phyloP scores from a whole-genome alignment of 2,797 vertebrate species.

The Triplophysa yarkandensis region DNA sequence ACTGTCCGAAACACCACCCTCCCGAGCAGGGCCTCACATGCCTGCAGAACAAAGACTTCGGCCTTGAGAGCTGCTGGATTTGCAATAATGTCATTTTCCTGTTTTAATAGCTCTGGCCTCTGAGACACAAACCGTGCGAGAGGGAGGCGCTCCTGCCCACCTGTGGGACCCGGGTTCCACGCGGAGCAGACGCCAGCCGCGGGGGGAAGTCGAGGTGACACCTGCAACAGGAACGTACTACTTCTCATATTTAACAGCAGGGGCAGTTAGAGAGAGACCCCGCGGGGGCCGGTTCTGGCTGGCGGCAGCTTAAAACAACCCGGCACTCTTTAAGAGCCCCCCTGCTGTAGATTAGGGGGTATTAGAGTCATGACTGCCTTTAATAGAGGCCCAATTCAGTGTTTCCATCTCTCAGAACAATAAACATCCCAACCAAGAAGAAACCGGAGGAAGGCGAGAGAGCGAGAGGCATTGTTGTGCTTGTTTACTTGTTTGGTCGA shows the following conservation, averaged over 20 bases:
- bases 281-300: conserved; percentile 27
- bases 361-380: conserved; percentile 59
- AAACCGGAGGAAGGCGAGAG: conserved; percentile 25
- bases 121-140: conserved; percentile 26
- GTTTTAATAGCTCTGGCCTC: conserved; percentile 39
- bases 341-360: conserved; percentile 61
- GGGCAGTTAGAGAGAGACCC: conserved; percentile 49
- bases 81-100: conserved; percentile 45
- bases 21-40: conserved; percentile 14
- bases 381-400: conserved; percentile 59
- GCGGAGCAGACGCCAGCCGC: not conserved
- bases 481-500: conserved; percentile 57
- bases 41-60: conserved; percentile 30
- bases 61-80: conserved; percentile 41
- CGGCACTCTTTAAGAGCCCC: conserved; percentile 57
- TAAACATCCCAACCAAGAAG: conserved; percentile 57
- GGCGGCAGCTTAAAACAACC: conserved; percentile 54
- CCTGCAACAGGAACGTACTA: conserved; percentile 69
- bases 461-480: conserved; percentile 26
- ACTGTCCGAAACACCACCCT: not conserved
- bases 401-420: conserved; percentile 59
- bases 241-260: conserved; percentile 54
- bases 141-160: conserved; percentile 34
- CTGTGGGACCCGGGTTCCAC: conserved; percentile 31
- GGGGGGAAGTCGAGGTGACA: conserved; percentile 47